Conservation (phyloP, 2,888 invertebrate genomes). For the Dione vanillae region DNA sequence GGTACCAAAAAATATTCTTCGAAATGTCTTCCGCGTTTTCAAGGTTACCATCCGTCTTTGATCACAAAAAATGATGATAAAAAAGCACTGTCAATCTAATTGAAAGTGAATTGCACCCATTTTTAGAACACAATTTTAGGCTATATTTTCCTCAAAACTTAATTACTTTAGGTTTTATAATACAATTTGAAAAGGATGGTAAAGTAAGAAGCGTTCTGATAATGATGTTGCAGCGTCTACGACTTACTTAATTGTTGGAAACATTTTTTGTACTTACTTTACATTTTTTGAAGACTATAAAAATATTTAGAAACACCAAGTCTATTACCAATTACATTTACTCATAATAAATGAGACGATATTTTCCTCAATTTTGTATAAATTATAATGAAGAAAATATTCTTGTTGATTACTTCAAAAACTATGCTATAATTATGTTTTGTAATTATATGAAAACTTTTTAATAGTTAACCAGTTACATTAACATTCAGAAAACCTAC, state of each 20-base stretch:
- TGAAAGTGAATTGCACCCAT: constrained; percentile 52
- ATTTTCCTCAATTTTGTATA: too few relatives aligned
- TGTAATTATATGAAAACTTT: too few relatives aligned
- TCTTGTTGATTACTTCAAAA: too few relatives aligned
- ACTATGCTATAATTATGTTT: too few relatives aligned
- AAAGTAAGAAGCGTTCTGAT: not conserved
- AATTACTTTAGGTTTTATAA: constrained; percentile 21
- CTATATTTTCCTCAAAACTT: constrained; percentile 25
- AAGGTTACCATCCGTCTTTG: constrained; percentile 60
- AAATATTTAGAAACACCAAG: not conserved
- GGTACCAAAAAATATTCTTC: constrained; percentile 58
- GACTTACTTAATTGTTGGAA: not conserved
- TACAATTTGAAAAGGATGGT: not conserved
- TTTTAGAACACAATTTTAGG: constrained; percentile 33
- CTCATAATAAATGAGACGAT: too few relatives aligned
- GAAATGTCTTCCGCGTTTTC: constrained; percentile 67
- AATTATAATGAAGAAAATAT: too few relatives aligned
- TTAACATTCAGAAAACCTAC: too few relatives aligned
- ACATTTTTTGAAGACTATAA: not conserved
- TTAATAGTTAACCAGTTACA: too few relatives aligned
- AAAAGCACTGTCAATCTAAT: constrained; percentile 59
- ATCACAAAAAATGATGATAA: constrained; percentile 57
- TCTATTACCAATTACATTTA: too few relatives aligned
- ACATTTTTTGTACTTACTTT: constrained; percentile 6
- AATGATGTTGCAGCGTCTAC: not conserved